Evolutionary conservation across 35 echinoderm and acorn worm genomes (phyloP), one percentile per base, ranked within the genome.

Genomic region (Amphiura filiformis): DNA sequence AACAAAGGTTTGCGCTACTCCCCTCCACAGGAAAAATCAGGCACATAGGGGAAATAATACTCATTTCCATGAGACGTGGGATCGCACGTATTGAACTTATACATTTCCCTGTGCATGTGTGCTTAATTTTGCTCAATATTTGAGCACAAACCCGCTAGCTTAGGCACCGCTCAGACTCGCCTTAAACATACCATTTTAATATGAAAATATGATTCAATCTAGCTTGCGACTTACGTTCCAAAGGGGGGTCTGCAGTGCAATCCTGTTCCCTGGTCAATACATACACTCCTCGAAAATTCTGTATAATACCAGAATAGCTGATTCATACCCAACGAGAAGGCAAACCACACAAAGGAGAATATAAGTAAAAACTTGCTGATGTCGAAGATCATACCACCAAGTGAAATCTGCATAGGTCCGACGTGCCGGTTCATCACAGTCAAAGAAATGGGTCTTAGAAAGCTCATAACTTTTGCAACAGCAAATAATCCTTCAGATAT

Each of bases 301-400:
- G 96, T 88, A 79, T 99, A 99, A 38, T 94, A 90, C 42, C 89
- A 91, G 84, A 95, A 99, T 0, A 99, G 87, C 75, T 99, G 96
- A 65, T 99, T 95, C 92, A 99, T 94, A 65, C 96, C 96, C 2
- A 99, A 83, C 23, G 96, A 99, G 56, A 99, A 99, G 65, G 96
- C 96, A 80, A 99, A 94, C 93, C 93, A 94, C 17, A 99, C 96
- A 75, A 99, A 94, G 4, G 82, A 99, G 81, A 99, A 99, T 34
- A 99, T 99, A 26, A 99, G 79, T 32, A 99, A 82, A 75, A 99
- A 99, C 77, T 99, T 99, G 77, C 90, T 85, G 64, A 99, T 99
- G 42, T 99, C 96, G 57, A 99, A 99, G 93, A 99, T 94, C 96
- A 99, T 99, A 57, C 91, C 86, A 38, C 96, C 96, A 1, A 99